These are phyloP conservation scores for Zaprionus bogoriensis DNA, from an alignment of 2,888 invertebrate genomes.

Conservation along the genomic window DNA sequence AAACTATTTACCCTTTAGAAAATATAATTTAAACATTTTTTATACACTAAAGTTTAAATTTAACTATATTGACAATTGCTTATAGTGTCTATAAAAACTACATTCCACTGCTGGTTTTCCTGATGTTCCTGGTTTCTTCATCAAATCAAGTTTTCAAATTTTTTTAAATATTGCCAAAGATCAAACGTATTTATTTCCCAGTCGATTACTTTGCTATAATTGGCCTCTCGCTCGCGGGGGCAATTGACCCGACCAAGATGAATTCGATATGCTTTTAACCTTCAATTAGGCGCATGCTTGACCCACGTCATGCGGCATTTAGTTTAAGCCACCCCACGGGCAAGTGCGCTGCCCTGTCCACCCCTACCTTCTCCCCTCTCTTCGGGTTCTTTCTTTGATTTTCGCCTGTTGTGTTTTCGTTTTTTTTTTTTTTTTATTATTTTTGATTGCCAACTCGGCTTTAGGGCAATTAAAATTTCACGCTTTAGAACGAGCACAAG, in stretches of 20 bases:
- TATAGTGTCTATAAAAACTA: no score
- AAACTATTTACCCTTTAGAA: no score
- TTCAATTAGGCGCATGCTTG: conserved; percentile 40
- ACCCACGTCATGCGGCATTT: conserved; percentile 38
- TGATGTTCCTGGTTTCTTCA: no score
- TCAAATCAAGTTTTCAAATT: no score
- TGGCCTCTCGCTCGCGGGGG: no score
- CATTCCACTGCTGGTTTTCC: no score
- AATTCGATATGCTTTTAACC: conserved; percentile 38
- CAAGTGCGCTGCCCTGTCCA: neutral
- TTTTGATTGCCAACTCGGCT: conserved; percentile 41
- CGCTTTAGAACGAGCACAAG: conserved; percentile 47
- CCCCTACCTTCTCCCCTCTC: neutral
- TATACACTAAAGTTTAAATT: no score
- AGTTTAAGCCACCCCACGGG: conserved; percentile 23
- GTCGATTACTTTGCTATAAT: no score
- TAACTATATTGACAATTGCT: no score
- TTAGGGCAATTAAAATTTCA: conserved; percentile 73
- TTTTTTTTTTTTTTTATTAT: conserved; percentile 28
- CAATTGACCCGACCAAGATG: conserved; percentile 6
- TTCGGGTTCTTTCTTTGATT: conserved; percentile 6
- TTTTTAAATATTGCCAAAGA: no score
- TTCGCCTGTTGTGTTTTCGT: conserved; percentile 11
- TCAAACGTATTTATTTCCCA: no score
- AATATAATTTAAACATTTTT: no score